Conservation (phyloP, 2,113 vertebrate genomes). For the Sinocyclocheilus anshuiensis region DNA sequence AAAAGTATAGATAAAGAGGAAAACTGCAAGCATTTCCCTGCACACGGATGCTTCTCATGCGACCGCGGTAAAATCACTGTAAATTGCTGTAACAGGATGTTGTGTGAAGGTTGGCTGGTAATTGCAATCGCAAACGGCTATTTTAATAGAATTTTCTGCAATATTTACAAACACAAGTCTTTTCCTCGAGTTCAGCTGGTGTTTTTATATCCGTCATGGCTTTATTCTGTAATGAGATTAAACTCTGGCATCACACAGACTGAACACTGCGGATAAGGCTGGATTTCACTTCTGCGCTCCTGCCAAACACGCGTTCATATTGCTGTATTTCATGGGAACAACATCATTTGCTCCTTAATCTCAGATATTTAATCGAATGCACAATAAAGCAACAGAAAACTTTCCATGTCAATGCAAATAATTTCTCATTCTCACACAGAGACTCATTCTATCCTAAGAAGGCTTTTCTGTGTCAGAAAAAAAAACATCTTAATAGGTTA, state of each 20-base stretch:
- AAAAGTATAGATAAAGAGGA: no score
- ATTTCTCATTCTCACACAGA: no score
- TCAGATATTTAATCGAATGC: background rate
- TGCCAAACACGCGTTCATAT: background rate
- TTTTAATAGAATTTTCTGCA: background rate
- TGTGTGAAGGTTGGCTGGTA: background rate
- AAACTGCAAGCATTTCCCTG: no score
- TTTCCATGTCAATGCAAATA: background rate
- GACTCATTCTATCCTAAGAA: background rate
- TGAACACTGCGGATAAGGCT: background rate
- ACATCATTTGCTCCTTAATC: background rate
- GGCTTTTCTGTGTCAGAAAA: background rate
- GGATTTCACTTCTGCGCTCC: background rate
- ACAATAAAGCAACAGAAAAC: background rate
- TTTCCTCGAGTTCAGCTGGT: background rate
- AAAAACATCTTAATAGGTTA: background rate
- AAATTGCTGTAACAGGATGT: background rate
- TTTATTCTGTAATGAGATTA: background rate
- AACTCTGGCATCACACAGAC: background rate
- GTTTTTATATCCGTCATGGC: background rate
- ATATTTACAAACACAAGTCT: background rate
- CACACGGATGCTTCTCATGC: no score
- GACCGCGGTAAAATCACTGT: background rate
- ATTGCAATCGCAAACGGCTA: background rate
- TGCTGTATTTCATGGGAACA: constrained; percentile 4